Evolutionary conservation across 2,888 invertebrate species (phyloP).

Genomic region (Drosophila anomalipes): DNA sequence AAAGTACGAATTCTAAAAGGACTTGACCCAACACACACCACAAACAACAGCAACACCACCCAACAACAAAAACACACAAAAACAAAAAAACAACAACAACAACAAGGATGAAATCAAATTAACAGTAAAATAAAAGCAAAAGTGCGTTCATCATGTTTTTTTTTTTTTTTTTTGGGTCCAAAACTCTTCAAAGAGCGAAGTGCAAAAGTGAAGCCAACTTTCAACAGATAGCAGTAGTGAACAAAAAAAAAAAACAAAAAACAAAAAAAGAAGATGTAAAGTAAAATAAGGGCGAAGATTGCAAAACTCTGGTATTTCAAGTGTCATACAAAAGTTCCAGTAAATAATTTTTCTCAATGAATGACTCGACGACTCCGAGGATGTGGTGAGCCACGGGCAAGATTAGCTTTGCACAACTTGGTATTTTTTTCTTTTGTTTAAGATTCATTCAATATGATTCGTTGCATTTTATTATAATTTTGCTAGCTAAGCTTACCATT

Average conservation of each 20-base stretch:
- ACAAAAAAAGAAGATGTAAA: conserved; percentile 3
- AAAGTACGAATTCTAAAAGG: conserved; percentile 43
- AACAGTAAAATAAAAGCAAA: conserved; percentile 71
- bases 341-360: conserved; percentile 18
- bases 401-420: conserved; percentile 7
- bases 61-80: conserved; percentile 15
- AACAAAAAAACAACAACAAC: conserved; percentile 11
- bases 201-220: conserved; percentile 68
- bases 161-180: conserved; percentile 13
- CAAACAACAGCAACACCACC: conserved; percentile 8
- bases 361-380: conserved; percentile 4
- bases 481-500: not conserved
- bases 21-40: conserved; percentile 48
- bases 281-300: conserved; percentile 25
- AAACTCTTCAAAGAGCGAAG: conserved; percentile 53
- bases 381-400: conserved; percentile 1
- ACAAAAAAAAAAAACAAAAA: conserved; percentile 3
- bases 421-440: not conserved
- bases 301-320: conserved; percentile 44
- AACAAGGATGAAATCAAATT: conserved; percentile 67
- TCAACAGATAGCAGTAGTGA: conserved; percentile 43
- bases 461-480: not conserved
- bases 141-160: conserved; percentile 62
- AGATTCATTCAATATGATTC: not conserved
- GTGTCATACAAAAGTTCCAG: conserved; percentile 45